Base-by-base conservation (phyloP, 2,797 vertebrate genomes). In the Gadopsis bispinosus region DNA sequence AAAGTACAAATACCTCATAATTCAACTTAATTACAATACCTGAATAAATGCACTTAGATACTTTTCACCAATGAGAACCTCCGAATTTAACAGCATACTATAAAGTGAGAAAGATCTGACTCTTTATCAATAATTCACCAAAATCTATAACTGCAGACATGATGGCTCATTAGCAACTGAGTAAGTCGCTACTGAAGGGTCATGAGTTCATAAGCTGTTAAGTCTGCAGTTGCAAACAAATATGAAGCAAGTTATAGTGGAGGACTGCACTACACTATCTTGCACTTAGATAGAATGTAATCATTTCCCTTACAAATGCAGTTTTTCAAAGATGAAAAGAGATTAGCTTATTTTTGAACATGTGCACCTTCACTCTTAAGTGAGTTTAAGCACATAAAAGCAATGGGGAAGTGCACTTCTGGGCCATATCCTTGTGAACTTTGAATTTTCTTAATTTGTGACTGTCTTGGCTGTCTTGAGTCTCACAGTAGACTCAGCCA, bases 401-500 rank as follows among this genome's bases (percentile, higher is more conserved):
- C 20, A 39, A 22, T 9, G 53, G 53, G 39, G 29, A 33, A 55
- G 66, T 29, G 61, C 47, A 68, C 37, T 26, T 69, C 33, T 37
- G n/a, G 20, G 39, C 71, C n/a, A 70, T 51, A 41, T 78, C 63
- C 43, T 33, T 31, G 41, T 55, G 53, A 79, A 56, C 37, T 67
- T 51, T 73, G 56, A 74, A 59, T 79, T 56, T 31, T 33, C 79
- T 69, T 66, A 55, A 74, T 81, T 84, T 54, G 45, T 39, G 31
- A 59, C 61, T 45, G 64, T 81, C 53, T 51, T 63, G 50, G 66
- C 67, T 39, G 65, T 75, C 43, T 58, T 37, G 39, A 29, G 17
- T 67, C 45, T 75, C 48, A 17, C 66, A 51, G 63, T 37, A 11
- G 62, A 58, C 79, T 76, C 48, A n/a, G 69, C 67, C 73, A 29